Conservation (phyloP, 1,140 invertebrate species). For the Dendrolimus kikuchii region DNA sequence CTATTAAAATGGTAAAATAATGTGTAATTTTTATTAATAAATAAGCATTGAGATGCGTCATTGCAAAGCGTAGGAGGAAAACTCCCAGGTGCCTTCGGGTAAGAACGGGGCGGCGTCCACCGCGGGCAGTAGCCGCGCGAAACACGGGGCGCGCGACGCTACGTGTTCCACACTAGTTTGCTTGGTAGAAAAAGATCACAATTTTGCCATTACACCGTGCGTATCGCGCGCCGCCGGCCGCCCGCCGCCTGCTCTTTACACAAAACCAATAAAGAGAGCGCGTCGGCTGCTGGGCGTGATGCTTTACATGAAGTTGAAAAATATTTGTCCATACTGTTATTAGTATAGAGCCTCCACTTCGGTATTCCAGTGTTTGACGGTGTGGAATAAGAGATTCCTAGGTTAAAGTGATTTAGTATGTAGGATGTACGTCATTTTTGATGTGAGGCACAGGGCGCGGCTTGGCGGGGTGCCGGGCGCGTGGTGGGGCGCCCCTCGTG, state of each 20-base stretch:
- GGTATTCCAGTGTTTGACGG: conserved; percentile 56
- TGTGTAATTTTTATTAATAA: background rate
- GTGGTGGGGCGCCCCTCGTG: conserved; percentile 34
- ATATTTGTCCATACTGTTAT: conserved; percentile 65
- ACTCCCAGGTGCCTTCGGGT: conserved; percentile 12
- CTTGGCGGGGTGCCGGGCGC: conserved; percentile 16
- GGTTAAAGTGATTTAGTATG: conserved; percentile 62
- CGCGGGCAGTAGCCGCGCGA: conserved; percentile 7
- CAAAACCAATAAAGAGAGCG: conserved; percentile 60
- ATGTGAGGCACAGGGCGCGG: conserved; percentile 43
- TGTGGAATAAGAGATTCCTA: conserved; percentile 65
- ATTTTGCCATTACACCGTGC: conserved; percentile 62
- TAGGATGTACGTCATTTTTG: conserved; percentile 57
- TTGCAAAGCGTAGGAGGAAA: background rate
- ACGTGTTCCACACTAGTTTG: conserved; percentile 13
- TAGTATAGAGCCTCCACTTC: conserved; percentile 56
- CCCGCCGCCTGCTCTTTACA: conserved; percentile 35
- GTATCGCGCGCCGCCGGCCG: conserved; percentile 48
- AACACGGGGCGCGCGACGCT: conserved; percentile 11
- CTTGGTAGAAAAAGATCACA: conserved; percentile 65
- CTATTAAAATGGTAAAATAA: conserved; percentile 14
- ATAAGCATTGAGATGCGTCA: no score
- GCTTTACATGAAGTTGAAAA: conserved; percentile 33
- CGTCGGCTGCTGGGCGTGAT: conserved; percentile 49
- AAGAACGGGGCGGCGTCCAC: conserved; percentile 15